phyloP scores from a whole-genome alignment of 2,797 vertebrate species.

The Scolopax bukidnonensis region DNA sequence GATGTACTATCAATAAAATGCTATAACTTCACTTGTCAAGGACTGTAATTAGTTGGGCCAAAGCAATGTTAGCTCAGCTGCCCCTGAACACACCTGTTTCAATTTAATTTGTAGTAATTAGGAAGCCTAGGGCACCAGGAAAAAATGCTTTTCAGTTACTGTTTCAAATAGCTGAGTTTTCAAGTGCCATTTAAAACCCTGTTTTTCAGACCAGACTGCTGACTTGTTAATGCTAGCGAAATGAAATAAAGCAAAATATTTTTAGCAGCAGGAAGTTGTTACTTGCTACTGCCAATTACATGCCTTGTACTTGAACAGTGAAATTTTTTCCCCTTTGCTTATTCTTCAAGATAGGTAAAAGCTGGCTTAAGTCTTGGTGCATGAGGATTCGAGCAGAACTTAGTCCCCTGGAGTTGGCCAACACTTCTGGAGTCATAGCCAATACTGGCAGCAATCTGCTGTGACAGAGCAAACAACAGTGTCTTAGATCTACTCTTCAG shows the following conservation, averaged over 20 bases:
- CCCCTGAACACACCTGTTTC: slow-evolving; percentile 41
- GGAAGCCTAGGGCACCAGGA: slow-evolving; percentile 21
- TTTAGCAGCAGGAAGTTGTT: slow-evolving; percentile 72
- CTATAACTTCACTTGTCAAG: neutral
- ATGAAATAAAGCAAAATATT: slow-evolving; percentile 71
- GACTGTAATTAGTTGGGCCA: neutral
- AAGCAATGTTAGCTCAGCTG: slow-evolving; percentile 55
- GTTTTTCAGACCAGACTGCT: slow-evolving; percentile 58
- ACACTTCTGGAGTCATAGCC: slow-evolving; percentile 20
- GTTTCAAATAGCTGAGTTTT: slow-evolving; percentile 61
- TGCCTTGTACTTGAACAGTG: slow-evolving; percentile 52
- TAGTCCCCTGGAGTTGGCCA: neutral
- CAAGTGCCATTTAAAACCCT: slow-evolving; percentile 59
- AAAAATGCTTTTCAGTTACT: slow-evolving; percentile 32
- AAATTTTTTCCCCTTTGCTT: slow-evolving; percentile 44
- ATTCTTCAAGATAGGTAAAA: slow-evolving; percentile 66
- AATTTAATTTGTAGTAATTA: slow-evolving; percentile 64
- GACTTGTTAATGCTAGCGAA: slow-evolving; percentile 67
- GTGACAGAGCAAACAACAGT: slow-evolving; percentile 50
- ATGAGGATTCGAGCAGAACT: neutral
- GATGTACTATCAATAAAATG: neutral
- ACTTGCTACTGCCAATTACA: slow-evolving; percentile 73
- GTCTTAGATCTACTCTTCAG: slow-evolving; percentile 42
- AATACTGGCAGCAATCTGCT: slow-evolving; percentile 25
- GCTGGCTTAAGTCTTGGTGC: neutral